Percentiles rank a stretch among this genome's conserved stretches.
phyloP scores from a whole-genome alignment of 2,888 invertebrate species.

The Cheilosia grossa region DNA sequence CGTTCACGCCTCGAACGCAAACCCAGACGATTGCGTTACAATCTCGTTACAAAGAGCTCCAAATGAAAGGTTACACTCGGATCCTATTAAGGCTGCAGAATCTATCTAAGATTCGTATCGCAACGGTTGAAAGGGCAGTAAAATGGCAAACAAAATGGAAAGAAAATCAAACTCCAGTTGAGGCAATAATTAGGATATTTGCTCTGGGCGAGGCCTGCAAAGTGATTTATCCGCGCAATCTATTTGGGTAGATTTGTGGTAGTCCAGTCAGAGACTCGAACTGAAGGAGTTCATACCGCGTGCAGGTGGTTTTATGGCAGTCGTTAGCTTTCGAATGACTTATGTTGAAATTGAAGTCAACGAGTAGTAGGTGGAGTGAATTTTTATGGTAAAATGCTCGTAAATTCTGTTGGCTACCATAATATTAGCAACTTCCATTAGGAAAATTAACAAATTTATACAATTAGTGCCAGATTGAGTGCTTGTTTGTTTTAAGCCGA shows the following conservation, averaged over 20 bases:
- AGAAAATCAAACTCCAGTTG: constrained; percentile 3
- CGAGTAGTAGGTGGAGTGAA: too few species aligned
- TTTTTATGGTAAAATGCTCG: too few species aligned
- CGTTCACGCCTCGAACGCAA: constrained; percentile 30
- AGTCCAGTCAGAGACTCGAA: background rate
- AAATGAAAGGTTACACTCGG: constrained; percentile 57
- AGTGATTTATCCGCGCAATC: constrained; percentile 9
- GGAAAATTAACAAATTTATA: too few species aligned
- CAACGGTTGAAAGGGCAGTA: constrained; percentile 58
- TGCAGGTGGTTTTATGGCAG: background rate
- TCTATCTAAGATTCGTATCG: constrained; percentile 65
- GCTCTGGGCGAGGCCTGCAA: constrained; percentile 49
- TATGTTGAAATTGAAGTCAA: too few species aligned
- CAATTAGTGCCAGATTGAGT: too few species aligned
- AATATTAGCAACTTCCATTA: too few species aligned
- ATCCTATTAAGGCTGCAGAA: constrained; percentile 54
- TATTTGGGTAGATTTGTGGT: background rate
- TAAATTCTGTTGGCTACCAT: too few species aligned
- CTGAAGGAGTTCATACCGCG: background rate
- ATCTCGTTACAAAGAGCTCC: constrained; percentile 39
- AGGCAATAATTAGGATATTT: constrained; percentile 50
- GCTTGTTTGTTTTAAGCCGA: too few species aligned
- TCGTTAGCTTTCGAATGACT: too few species aligned
- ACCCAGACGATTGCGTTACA: constrained; percentile 53
- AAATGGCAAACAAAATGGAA: constrained; percentile 55